A percentile compares a stretch with the other conserved stretches of the same genome.
phyloP scores from a whole-genome alignment of 2,888 invertebrate species.

The Ariolimax columbianus region DNA sequence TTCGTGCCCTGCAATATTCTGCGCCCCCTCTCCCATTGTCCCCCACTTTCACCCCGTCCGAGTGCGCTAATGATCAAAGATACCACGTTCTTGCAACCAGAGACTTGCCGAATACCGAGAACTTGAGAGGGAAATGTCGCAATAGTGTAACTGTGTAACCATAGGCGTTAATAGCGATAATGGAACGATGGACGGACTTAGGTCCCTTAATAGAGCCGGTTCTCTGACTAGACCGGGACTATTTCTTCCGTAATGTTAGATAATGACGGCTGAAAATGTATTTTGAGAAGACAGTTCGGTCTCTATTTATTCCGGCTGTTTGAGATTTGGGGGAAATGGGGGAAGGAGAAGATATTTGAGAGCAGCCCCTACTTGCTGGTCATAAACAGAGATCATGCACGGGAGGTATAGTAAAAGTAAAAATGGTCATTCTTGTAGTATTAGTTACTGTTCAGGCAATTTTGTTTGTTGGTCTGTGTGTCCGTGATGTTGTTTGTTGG shows the following conservation, averaged over 20 bases:
- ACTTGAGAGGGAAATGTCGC: conserved; percentile 18
- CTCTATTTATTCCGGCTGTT: background rate
- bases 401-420: too few species aligned
- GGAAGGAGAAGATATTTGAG: too few species aligned
- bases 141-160: background rate
- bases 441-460: too few species aligned
- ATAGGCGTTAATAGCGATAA: conserved; percentile 8
- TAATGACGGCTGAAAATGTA: background rate
- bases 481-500: too few species aligned
- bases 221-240: background rate
- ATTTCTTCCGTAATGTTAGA: background rate
- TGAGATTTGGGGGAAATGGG: background rate
- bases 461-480: too few species aligned
- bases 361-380: too few species aligned
- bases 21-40: background rate
- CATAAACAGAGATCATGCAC: too few species aligned
- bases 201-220: background rate
- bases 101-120: background rate
- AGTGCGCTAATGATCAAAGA: conserved; percentile 13
- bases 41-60: background rate
- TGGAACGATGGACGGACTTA: background rate
- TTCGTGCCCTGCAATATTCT: background rate
- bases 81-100: conserved; percentile 1
- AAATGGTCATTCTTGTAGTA: too few species aligned
- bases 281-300: background rate